Evolutionary conservation across 1,140 invertebrate species (phyloP), one percentile per base, ranked within the genome.

Genomic region (Drosophila burlai): DNA sequence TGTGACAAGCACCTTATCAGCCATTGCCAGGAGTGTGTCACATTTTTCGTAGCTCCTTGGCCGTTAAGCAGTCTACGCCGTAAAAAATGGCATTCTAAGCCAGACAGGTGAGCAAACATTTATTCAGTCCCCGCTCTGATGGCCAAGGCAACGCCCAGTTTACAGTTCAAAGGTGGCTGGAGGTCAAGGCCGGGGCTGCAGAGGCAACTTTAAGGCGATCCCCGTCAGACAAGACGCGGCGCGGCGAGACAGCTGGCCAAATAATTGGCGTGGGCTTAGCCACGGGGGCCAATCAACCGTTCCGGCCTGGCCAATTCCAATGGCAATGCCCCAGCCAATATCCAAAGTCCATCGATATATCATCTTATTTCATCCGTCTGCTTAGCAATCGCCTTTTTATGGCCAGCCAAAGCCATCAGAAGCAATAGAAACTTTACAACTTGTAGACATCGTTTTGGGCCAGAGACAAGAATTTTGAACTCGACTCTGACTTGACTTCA

Each of bases 121-220:
- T 63, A 46, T 21, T 61, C 31, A 40, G 42, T 65, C n/a, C 26
- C 42, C 31, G 16, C 40, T 47, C 21, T 4, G 34, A 46, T 67
- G 64, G 69, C 52, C 60, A 62, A 67, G 62, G 54, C 58, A 66
- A 79, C 66, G 76, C 60, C 57, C 46, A 77, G 61, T 46, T 65
- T 62, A 45, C 55, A 84, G 82, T 81, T 85, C 82, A 85, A 85
- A 85, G 82, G 82, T 85, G 62, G 24, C 74, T 40, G 24, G 36
- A 62, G 80, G 76, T 83, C 80, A 86, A 85, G 83, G 82, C 68
- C 82, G 64, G 9, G 43, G 24, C 50, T n/a, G 18, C 50, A 42
- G 45, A 42, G 15, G 29, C 52, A 49, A 73, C 72, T 61, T 43
- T 15, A 34, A 73, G 68, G 31, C 46, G 36, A 72, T 72, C 31